Conservation (phyloP, 1,140 invertebrate species). For the Trichonephila clavata region DNA sequence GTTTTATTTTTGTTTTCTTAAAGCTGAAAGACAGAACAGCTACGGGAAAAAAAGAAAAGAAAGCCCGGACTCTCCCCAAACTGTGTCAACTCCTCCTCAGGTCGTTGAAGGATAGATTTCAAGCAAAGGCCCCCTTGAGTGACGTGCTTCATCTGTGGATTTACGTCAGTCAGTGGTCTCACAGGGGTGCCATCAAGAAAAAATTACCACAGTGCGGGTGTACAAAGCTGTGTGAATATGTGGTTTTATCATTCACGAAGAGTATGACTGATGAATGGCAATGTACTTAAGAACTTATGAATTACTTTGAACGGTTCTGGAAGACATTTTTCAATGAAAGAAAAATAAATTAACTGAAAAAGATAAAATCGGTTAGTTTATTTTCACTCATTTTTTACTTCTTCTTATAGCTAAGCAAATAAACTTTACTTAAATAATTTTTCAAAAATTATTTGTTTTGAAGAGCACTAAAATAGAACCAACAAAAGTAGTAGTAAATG, state of each 20-base stretch:
- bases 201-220: neutral
- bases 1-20: neutral
- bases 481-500: too few species aligned
- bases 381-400: too few species aligned
- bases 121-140: conserved; percentile 20
- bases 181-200: conserved; percentile 14
- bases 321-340: too few species aligned
- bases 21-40: neutral
- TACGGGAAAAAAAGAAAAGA: neutral
- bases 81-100: conserved; percentile 41
- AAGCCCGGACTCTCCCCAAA: conserved; percentile 36
- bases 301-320: too few species aligned
- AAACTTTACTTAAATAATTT: too few species aligned
- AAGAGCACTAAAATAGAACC: too few species aligned
- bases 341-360: too few species aligned
- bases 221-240: neutral
- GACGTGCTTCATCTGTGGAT: conserved; percentile 37
- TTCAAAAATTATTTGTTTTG: too few species aligned
- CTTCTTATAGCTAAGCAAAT: too few species aligned
- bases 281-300: too few species aligned
- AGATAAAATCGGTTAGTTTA: too few species aligned
- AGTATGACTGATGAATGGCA: too few species aligned
- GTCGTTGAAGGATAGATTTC: conserved; percentile 28
- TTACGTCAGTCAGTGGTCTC: conserved; percentile 5
- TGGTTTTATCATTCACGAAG: neutral